phyloP scores from a whole-genome alignment of 1,140 invertebrate genomes.

The Caenorhabditis elegans region DNA sequence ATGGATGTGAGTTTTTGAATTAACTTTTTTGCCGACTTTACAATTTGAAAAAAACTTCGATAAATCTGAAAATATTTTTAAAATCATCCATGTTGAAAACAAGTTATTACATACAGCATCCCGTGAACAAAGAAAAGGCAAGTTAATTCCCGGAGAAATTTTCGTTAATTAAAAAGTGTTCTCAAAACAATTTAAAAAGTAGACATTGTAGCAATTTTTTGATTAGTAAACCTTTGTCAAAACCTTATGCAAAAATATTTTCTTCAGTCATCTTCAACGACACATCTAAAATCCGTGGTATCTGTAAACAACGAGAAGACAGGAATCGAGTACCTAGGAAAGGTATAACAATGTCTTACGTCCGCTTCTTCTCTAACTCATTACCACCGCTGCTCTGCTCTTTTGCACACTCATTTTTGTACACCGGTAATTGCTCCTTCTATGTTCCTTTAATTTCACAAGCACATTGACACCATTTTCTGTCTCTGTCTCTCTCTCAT shows the following conservation, averaged over 20 bases:
- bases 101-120: too few species aligned
- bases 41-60: too few species aligned
- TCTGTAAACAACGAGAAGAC: slow-evolving; percentile 15
- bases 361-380: slow-evolving; percentile 5
- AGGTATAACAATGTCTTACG: background rate
- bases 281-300: background rate
- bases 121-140: too few species aligned
- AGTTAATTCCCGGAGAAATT: too few species aligned
- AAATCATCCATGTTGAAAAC: too few species aligned
- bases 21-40: background rate
- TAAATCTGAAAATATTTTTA: too few species aligned
- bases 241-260: background rate
- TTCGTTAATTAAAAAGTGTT: too few species aligned
- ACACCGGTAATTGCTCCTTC: background rate
- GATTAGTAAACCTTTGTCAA: too few species aligned
- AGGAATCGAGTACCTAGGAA: slow-evolving; percentile 13
- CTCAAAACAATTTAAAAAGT: too few species aligned
- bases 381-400: background rate
- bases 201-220: too few species aligned
- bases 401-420: background rate
- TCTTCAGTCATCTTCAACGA: background rate
- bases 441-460: background rate
- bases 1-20: slow-evolving; percentile 12
- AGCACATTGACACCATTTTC: background rate
- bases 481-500: background rate